Conservation (phyloP, 2,113 vertebrate genomes). For the Oryctolagus cuniculus region mOryCun1.1 NC_091437.1:29178001-29178500, state of each 20-base stretch:
- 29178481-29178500: constrained; percentile 37
- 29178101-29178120: too few species aligned
- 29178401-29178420: constrained; percentile 28
- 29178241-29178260: not conserved
- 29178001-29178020: too few species aligned
- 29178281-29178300: constrained; percentile 20
- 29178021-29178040: too few species aligned
- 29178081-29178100: too few species aligned
- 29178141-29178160: constrained; percentile 44
- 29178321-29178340: constrained; percentile 61
- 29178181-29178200: constrained; percentile 56
- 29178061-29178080: too few species aligned
- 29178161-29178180: constrained; percentile 50
- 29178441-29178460: constrained; percentile 24
- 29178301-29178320: not conserved
- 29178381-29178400: constrained; percentile 52
- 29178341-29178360: constrained; percentile 51
- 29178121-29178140: too few species aligned
- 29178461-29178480: constrained; percentile 23
- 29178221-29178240: not conserved
- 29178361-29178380: constrained; percentile 42
- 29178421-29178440: constrained; percentile 35
- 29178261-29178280: not conserved
- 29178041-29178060: too few species aligned
- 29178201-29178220: constrained; percentile 28